Base-by-base conservation (phyloP, 2,113 vertebrate genomes). In the Seriola aureovittata region DNA sequence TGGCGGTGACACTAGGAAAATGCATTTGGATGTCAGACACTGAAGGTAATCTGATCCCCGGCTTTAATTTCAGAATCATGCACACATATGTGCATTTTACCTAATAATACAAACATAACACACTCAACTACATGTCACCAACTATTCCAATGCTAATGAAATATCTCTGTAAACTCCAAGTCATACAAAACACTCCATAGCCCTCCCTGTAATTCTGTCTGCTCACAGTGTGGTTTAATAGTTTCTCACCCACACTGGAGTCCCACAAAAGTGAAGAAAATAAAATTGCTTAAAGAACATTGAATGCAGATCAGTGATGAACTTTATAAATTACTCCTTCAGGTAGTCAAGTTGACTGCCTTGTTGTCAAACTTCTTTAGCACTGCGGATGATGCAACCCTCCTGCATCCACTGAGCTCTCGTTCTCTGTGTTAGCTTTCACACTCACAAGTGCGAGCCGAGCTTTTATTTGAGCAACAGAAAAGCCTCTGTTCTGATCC, bases 401-500 rank as follows among this genome's bases (percentile, higher is more conserved):
- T n/a, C 9, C 40, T n/a, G 65, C 60, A 23, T 54, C 3, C 55
- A 29, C 52, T 11, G 42, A 32, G 12, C 42, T 29, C 52, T 38
- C 23, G 21, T 17, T 65, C 19, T n/a, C 64, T 32, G 29, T n/a
- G 3, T 69, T 59, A 46, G 72, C 36, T 64, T 42, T 80, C 42
- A 66, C 29, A 52, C 46, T 50, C 48, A 12, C 55, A 44, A 32
- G 25, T 36, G 59, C 23, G 62, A 71, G 67, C 67, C 1, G 21
- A 48, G 34, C 36, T 75, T 71, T 54, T 25, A 32, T 12, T 55
- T 76, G 46, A 64, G 48, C 5, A 0, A 62, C 46, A 67, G 55
- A 60, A 58, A 69, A 63, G 29, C 36, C n/a, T 71, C 32, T 4
- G 16, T 42, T 68, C 50, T 60, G 57, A 64, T 75, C 40, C 8